These are phyloP conservation scores for Chaitophorus viminalis DNA, from an alignment of 2,888 invertebrate species.

Conservation along the genomic window DNA sequence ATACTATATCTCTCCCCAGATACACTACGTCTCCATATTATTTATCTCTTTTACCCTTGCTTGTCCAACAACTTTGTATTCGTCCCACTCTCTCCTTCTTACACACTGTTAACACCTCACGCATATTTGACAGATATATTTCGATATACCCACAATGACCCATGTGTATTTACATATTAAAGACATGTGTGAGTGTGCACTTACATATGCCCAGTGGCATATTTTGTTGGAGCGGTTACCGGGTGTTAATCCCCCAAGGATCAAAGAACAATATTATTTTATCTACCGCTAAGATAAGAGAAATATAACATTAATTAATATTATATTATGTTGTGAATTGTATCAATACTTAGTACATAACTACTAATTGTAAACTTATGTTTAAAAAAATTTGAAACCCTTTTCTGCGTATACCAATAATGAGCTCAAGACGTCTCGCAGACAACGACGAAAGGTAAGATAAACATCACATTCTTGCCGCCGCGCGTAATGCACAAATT, in stretches of 20 bases:
- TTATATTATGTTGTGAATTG: too few species aligned
- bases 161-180: background rate
- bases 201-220: background rate
- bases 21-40: background rate
- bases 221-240: too few species aligned
- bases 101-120: background rate
- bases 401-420: too few species aligned
- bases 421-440: background rate
- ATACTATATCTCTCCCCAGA: background rate
- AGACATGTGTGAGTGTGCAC: background rate
- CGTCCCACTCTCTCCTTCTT: background rate
- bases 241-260: too few species aligned
- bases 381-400: too few species aligned
- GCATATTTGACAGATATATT: background rate
- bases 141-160: background rate
- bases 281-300: too few species aligned
- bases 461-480: background rate
- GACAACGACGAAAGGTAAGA: background rate
- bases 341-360: too few species aligned
- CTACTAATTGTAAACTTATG: too few species aligned
- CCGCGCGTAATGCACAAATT: background rate
- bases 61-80: background rate
- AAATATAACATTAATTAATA: too few species aligned
- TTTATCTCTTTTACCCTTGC: background rate
- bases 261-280: too few species aligned